Base-by-base conservation (phyloP, 2,888 invertebrate genomes). In the Scaptomyza cyrtandrae region DNA sequence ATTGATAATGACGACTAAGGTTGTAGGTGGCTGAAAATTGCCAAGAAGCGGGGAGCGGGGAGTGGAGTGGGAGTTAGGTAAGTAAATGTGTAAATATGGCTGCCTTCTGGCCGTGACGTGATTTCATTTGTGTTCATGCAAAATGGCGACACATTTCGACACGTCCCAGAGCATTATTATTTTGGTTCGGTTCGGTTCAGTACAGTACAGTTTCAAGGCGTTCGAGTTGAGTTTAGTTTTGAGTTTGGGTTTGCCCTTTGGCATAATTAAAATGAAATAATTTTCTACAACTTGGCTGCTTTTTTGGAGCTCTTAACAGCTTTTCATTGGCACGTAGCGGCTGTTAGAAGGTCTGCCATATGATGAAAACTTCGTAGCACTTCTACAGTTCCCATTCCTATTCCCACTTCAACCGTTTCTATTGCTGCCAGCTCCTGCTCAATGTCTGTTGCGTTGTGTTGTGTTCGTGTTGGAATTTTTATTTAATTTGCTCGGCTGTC, bases 1-100 rank as follows among this genome's bases (percentile, higher is more conserved):
- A 85, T 89, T 88, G 89, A 89, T 88, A 88, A 85, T 86, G 89
- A 85, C 88, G 78, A 78, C 85, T 78, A 60, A 84, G 86, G 71
- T 80, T 84, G 78, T 67, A 67, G 73, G 84, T 60, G 70, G 48
- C 70, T 74, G 49, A 37, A 33, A 59, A 14, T 31, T 27, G 14
- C 6, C 14, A 7, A 24, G 13, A 16, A 2, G 7, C n/a, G 11
- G 16, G 6, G 13, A 5, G 4, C 19, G 19, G 19, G 19, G 13
- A 31, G 19, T 13, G 46, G 4, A 13, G 49, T 7, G 33, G 33
- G 33, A 33, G 33, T 10, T 1, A 1, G 10, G 10, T 7, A 44
- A 35, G 50, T 43, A 43, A 33, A 50, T 49, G 61, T 29, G 45
- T 33, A 60, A 61, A 56, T 70, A 46, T 13, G 35, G 31, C 29